A percentile compares a stretch with the other conserved stretches of the same genome.
These are phyloP conservation scores for Sebastes steindachneri DNA, from an alignment of 2,797 vertebrate species.

Conservation along the genomic window DNA sequence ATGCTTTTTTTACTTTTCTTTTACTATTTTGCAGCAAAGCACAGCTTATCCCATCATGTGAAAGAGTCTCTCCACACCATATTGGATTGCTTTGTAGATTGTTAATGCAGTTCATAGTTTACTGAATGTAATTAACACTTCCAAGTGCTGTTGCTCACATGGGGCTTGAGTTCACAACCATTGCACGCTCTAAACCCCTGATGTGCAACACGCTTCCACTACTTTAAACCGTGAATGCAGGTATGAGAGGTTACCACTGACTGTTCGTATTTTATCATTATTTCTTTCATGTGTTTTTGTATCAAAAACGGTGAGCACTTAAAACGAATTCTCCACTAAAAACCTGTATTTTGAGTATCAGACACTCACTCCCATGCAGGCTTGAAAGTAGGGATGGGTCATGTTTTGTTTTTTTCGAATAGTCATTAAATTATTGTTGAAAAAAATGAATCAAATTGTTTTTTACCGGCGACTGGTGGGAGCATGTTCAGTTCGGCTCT, in stretches of 20 bases:
- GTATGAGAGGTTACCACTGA: neutral
- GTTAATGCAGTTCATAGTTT: neutral
- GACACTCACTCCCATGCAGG: neutral
- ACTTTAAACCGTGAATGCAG: neutral
- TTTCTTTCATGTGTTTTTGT: neutral
- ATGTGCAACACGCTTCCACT: neutral
- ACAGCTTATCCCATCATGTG: neutral
- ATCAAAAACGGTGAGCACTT: neutral
- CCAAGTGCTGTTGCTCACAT: neutral
- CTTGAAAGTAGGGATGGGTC: neutral
- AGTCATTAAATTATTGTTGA: neutral
- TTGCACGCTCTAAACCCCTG: neutral
- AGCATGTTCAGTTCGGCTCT: neutral
- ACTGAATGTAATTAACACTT: neutral
- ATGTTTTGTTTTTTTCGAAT: neutral
- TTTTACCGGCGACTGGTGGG: no score
- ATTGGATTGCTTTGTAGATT: neutral
- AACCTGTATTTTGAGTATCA: neutral
- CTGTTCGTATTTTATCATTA: neutral
- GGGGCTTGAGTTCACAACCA: neutral
- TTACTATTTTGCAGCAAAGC: neutral
- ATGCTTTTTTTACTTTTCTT: neutral
- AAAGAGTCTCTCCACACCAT: neutral
- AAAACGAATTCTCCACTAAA: neutral
- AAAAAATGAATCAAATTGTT: neutral